phyloP scores from a whole-genome alignment of 2,888 invertebrate species.

The Unio pictorum region DNA sequence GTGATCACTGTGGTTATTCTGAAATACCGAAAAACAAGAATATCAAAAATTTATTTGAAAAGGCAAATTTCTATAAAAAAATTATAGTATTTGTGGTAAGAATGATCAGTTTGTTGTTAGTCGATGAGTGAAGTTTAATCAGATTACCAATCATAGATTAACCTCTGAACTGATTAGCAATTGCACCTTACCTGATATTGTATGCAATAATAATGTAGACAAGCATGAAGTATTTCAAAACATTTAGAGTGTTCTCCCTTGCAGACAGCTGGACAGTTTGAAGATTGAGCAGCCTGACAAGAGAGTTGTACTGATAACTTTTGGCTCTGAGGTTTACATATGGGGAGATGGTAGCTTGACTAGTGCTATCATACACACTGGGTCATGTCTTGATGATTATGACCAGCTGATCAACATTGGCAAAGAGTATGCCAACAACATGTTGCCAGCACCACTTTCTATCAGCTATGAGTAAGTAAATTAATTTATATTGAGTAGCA shows the following conservation, averaged over 20 bases:
- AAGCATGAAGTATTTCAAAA: not conserved
- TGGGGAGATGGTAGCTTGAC: conserved; percentile 44
- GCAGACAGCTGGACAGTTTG: conserved; percentile 60
- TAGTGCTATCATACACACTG: conserved; percentile 5
- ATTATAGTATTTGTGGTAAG: no score
- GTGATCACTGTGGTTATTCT: no score
- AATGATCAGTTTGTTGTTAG: no score
- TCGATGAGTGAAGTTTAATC: no score
- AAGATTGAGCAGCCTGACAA: conserved; percentile 58
- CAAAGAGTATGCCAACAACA: conserved; percentile 35
- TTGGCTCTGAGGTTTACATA: conserved; percentile 51
- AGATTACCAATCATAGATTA: no score
- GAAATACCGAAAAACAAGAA: no score
- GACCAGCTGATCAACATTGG: conserved; percentile 43
- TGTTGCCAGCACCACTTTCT: conserved; percentile 43
- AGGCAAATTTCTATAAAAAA: no score
- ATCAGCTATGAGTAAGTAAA: conserved; percentile 43
- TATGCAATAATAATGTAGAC: no score
- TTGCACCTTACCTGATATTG: no score
- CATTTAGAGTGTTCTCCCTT: conserved; percentile 1
- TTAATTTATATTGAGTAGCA: not conserved
- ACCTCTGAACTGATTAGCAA: no score
- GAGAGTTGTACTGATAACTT: conserved; percentile 53
- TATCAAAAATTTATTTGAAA: no score
- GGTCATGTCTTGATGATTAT: conserved; percentile 26